Conservation (phyloP, 2,888 invertebrate species). For the Caradrina clavipalpis region DNA sequence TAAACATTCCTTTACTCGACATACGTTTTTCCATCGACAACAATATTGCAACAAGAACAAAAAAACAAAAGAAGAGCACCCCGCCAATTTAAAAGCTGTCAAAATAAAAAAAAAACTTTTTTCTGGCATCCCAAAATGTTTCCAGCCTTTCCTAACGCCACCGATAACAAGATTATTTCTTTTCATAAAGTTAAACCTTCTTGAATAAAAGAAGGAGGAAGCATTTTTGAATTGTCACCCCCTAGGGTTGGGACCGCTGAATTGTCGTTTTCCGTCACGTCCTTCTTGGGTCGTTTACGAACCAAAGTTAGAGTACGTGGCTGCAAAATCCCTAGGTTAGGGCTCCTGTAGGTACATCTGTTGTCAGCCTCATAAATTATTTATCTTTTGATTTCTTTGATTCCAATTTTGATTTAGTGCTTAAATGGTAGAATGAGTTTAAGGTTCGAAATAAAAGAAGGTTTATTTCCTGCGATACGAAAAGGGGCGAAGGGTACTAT, state of each 20-base stretch:
- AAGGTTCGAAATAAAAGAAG: slow-evolving; percentile 25
- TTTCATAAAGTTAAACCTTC: slow-evolving; percentile 50
- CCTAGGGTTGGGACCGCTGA: slow-evolving; percentile 44
- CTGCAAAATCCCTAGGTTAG: slow-evolving; percentile 39
- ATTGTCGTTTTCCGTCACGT: slow-evolving; percentile 60
- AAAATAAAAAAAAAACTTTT: slow-evolving; percentile 21
- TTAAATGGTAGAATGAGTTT: slow-evolving; percentile 13
- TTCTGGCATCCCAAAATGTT: slow-evolving; percentile 28
- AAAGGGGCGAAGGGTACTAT: slow-evolving; percentile 19
- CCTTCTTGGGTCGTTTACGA: slow-evolving; percentile 46
- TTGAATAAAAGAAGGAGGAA: slow-evolving; percentile 44
- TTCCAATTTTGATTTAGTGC: slow-evolving; percentile 31
- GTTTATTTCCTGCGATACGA: slow-evolving; percentile 23
- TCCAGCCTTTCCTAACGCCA: slow-evolving; percentile 23
- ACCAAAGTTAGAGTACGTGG: slow-evolving; percentile 56
- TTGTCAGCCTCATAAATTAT: slow-evolving; percentile 43
- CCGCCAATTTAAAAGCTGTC: slow-evolving; percentile 21
- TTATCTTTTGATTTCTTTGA: slow-evolving; percentile 21
- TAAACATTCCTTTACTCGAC: neutral
- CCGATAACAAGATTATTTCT: slow-evolving; percentile 46
- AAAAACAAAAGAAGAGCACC: neutral
- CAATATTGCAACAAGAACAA: neutral
- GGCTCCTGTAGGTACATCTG: slow-evolving; percentile 34
- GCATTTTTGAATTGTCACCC: slow-evolving; percentile 52
- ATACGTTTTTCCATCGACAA: neutral